Evolutionary conservation across 1,140 invertebrate genomes (phyloP), one percentile per base, ranked within the genome.

Genomic region (Portunus trituberculatus): DNA sequence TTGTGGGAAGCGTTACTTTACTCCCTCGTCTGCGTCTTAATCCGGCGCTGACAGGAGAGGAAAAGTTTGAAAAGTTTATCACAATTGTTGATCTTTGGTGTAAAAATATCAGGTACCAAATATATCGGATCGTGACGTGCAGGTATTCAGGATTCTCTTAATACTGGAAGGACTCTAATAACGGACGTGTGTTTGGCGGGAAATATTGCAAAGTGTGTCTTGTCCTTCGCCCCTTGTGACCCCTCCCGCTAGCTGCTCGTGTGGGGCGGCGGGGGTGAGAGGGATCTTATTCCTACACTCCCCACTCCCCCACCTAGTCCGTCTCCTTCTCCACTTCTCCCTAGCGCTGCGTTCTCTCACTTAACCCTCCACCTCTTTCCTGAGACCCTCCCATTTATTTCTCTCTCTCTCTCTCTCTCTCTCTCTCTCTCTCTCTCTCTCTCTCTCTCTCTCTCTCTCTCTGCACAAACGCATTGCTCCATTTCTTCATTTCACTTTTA

Each of bases 401-500:
- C 0, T 2, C 84, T 32, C 32, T 4, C 12, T 4, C 28, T 32
- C 84, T 87, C 84, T 32, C 84, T 87, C 31, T 87, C 31, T 87
- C 84, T 25, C 29, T 32, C 89, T 59, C 46, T 91, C 48, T 59
- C 89, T 91, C 89, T 59, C 46, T 59, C 89, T 59, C 25, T 91
- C n/a, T 91, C n/a, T 59, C 46, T 91, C 48, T 91, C 84, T 46
- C 87, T 89, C 87, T 46, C 87, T 20, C 39, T 48, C 84, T 29
- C 84, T 29, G 7, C 28, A 32, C 31, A 25, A 88, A 28, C n/a
- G 10, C 20, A 59, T 16, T 59, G 52, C 20, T 59, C 20, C 20
- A 20, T 59, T 59, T 59, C 52, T 16, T 59, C 52, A 59, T 59
- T 59, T 59, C 52, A 59, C 20, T 16, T 59, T 59, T 59, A 59